Base-by-base conservation (phyloP, 1,140 invertebrate genomes). In the Paracyclopina nana region DNA sequence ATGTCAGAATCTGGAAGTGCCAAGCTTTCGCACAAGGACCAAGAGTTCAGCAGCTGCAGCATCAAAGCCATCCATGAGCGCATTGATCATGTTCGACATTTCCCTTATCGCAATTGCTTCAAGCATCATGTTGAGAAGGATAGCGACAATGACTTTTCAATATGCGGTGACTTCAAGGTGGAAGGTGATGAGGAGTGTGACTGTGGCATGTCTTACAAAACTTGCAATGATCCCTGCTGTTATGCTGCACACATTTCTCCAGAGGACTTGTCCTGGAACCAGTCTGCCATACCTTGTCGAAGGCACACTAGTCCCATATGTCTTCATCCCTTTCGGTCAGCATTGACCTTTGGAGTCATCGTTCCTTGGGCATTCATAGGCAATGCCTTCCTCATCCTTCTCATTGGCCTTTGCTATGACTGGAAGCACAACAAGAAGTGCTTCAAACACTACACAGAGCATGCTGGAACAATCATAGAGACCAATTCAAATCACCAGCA, bases 321-420 rank as follows among this genome's bases (percentile, higher is more conserved):
- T 20, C 20, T 38, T n/a, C 34, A 38, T 9, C 34, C 34, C 4
- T 38, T n/a, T n/a, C n/a, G 20, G n/a, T 16, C n/a, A 5, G n/a
- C 20, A 16, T 38, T n/a, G 34, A n/a, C 14, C 14, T 38, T 38
- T 38, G 34, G 34, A 38, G 14, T 38, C 20, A 20, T 38, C 2
- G 34, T 20, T 38, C 34, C 34, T 16, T 38, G 34, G 34, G 2
- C 20, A n/a, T 38, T 38, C 20, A 2, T 38, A 16, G n/a, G 14
- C 5, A 2, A 16, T 20, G 34, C 20, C 2, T 16, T 20, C n/a
- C n/a, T 38, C 8, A 3, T 8, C n/a, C 14, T n/a, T 20, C n/a
- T 20, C 34, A 38, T 38, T 38, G 34, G 34, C 5, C 34, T 38
- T 38, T 38, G 34, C n/a, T 38, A 38, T 20, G 34, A 38, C 34